These are phyloP conservation scores for Spea hammondii DNA, from an alignment of 2,797 vertebrate genomes.

Conservation along the genomic window DNA sequence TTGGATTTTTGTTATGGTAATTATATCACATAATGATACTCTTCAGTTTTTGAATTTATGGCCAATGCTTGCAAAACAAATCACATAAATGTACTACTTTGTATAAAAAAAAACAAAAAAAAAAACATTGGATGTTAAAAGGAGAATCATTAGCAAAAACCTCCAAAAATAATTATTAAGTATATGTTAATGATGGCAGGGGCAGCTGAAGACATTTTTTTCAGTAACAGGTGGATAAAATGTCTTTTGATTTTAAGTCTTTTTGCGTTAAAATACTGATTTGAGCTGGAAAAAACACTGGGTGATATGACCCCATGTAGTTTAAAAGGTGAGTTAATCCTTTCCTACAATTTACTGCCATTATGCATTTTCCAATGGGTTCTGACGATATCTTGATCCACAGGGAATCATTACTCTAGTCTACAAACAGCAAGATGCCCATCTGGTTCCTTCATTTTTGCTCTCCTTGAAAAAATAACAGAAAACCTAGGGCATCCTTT, in stretches of 20 bases:
- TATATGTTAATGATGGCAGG: not conserved
- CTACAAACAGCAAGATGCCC: conserved; percentile 3
- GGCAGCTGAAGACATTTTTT: conserved; percentile 19
- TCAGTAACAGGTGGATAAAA: not conserved
- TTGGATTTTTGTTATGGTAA: not conserved
- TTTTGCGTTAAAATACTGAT: conserved; percentile 9
- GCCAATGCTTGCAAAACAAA: no score
- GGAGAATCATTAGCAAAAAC: not conserved
- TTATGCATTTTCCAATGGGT: not conserved
- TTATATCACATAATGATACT: no score
- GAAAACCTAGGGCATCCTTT: conserved; percentile 58
- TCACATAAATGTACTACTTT: no score
- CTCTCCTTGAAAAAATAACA: conserved; percentile 56
- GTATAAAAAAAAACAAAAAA: not conserved
- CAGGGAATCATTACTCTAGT: not conserved
- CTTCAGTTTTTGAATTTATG: no score
- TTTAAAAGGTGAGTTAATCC: conserved; percentile 14
- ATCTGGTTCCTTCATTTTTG: conserved; percentile 54
- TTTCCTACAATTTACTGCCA: not conserved
- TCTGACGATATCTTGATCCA: conserved; percentile 10
- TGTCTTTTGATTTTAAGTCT: not conserved
- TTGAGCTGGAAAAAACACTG: conserved; percentile 16
- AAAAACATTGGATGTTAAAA: not conserved
- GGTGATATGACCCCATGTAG: not conserved
- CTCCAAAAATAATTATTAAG: not conserved